Base-by-base conservation (phyloP, 2,113 vertebrate genomes). In the Turnix velox region DNA sequence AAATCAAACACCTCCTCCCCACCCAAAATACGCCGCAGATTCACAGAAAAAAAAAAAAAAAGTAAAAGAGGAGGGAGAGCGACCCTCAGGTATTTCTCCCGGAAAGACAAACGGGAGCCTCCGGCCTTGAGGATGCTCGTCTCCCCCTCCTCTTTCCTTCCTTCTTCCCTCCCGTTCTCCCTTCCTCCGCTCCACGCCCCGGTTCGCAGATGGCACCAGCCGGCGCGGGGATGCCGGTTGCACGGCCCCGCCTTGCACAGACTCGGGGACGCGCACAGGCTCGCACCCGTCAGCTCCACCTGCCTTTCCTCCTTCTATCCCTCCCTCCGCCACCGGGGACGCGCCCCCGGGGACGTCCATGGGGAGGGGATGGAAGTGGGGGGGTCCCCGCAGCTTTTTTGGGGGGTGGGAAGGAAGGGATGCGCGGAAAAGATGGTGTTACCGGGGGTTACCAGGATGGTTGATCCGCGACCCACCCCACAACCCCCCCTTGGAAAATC, bases 241-340 rank as follows among this genome's bases (percentile, higher is more conserved):
- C 83, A 67, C 82, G 67, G 82, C 82, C 90, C 93, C 93, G 89
- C 93, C 92, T 77, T 37, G 73, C 58, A 18, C 68, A 12, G 65
- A 7, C 81, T 7, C 66, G 10, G 59, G 3, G 59, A 30, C n/a
- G 3, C 68, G 30, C 59, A 16, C 28, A 35, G 30, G 25, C 39
- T 49, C 42, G 57, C 72, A 6, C 43, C 49, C 57, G 45, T 27
- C 77, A 24, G 24, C 35, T 30, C 17, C 31, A 66, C 82, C 71
- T 75, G 83, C 63, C n/a, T n/a, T n/a, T n/a, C n/a, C n/a, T n/a
- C n/a, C n/a, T n/a, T n/a, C n/a, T n/a, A n/a, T n/a, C n/a, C n/a
- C n/a, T n/a, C n/a, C 14, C 45, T 12, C 10, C 30, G 13, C 43
- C 45, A n/a, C 76, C 25, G 30, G 7, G 49, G 37, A 30, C 11